These are phyloP conservation scores for Subacronicta megacephala DNA, from an alignment of 2,888 invertebrate species.

Conservation along the genomic window DNA sequence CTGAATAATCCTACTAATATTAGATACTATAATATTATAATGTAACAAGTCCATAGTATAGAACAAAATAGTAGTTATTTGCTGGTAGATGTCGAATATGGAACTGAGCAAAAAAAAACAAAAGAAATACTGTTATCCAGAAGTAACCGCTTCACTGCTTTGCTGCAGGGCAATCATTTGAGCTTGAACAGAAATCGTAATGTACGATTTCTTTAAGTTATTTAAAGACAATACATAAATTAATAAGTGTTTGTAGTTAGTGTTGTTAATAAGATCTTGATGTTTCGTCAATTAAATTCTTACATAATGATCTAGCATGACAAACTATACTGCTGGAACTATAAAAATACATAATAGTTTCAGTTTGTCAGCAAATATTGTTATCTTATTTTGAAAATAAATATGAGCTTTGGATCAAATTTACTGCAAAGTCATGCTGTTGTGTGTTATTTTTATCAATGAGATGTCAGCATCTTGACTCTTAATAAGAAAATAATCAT, in stretches of 20 bases:
- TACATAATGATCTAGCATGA: slow-evolving; percentile 11
- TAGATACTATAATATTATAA: background rate
- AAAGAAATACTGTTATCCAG: too few species aligned
- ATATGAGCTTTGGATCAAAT: slow-evolving; percentile 21
- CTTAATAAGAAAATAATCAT: background rate
- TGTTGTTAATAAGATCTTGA: slow-evolving; percentile 29
- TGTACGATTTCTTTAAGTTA: too few species aligned
- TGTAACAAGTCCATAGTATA: background rate
- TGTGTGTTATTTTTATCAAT: slow-evolving; percentile 7
- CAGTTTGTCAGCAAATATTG: slow-evolving; percentile 8
- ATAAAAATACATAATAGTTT: slow-evolving; percentile 2
- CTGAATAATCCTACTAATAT: too few species aligned
- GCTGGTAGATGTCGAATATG: slow-evolving; percentile 17
- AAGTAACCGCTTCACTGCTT: background rate
- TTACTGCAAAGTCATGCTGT: slow-evolving; percentile 9
- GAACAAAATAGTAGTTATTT: slow-evolving; percentile 8
- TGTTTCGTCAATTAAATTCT: slow-evolving; percentile 57
- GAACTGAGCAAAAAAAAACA: too few species aligned
- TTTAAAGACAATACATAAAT: slow-evolving; percentile 1
- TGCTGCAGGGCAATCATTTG: slow-evolving; percentile 7
- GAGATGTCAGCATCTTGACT: background rate
- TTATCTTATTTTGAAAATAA: slow-evolving; percentile 12
- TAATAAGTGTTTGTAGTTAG: slow-evolving; percentile 17
- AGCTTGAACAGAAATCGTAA: slow-evolving; percentile 4
- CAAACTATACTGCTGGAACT: slow-evolving; percentile 11